phyloP scores from a whole-genome alignment of 1,140 invertebrate genomes.

The Ylistrum balloti region DNA sequence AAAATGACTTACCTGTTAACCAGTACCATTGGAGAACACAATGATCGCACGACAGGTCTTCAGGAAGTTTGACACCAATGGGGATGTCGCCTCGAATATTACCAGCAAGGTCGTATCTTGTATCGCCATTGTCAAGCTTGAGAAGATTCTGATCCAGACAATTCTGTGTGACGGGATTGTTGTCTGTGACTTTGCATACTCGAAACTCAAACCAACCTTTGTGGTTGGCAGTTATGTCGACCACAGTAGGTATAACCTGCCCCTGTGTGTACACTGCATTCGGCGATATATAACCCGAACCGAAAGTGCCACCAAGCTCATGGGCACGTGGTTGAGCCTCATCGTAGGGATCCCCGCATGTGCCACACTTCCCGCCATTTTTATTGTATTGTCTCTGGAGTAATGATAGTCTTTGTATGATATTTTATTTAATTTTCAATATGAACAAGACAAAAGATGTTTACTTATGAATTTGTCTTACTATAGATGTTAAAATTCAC shows the following conservation, averaged over 20 bases:
- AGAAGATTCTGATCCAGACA: conserved; percentile 67
- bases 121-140: conserved; percentile 59
- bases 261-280: conserved; percentile 72
- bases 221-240: conserved; percentile 65
- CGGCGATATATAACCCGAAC: conserved; percentile 75
- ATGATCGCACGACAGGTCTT: conserved; percentile 91
- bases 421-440: too few relatives aligned
- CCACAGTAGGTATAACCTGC: conserved; percentile 59
- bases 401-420: not conserved
- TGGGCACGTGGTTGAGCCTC: conserved; percentile 68
- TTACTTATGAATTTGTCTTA: too few relatives aligned
- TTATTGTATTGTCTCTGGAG: not conserved
- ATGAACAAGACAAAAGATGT: too few relatives aligned
- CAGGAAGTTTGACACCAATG: conserved; percentile 84
- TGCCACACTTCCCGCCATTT: conserved; percentile 68
- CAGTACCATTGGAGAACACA: conserved; percentile 96
- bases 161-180: conserved; percentile 58
- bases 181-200: conserved; percentile 87
- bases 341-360: conserved; percentile 64
- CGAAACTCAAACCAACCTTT: conserved; percentile 93
- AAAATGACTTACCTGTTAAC: conserved; percentile 87
- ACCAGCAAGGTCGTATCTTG: not conserved
- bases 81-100: not conserved
- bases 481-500: too few relatives aligned
- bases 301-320: conserved; percentile 81